Evolutionary conservation across 92 coral and sea anemone genomes (phyloP), one percentile per base, ranked within the genome.

Genomic region (Epizoanthus fatuus): DNA sequence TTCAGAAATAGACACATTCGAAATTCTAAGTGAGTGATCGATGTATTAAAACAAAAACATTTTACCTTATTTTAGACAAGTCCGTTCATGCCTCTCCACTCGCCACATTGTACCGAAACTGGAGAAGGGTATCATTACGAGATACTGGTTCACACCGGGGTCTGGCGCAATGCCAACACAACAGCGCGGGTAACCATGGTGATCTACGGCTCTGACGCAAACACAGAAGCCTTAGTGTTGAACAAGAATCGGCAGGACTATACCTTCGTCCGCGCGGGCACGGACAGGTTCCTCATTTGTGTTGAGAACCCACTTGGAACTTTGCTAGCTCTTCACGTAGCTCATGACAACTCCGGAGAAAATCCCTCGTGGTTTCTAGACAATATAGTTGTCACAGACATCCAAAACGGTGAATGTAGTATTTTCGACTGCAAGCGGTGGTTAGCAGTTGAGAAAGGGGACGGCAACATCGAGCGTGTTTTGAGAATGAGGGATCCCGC

Each of bases 351-450:
- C 60, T 5, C 65, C 0, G 93, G 93, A 16, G 58, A 52, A 0
- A 64, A 64, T 62, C 93, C 90, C 0, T 66, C 88, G 13, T 89
- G 93, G 93, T 89, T 89, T 47, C 75, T 89, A 6, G 86, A 80
- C 38, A 69, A 75, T 13, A 67, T 72, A 3, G 67, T 75, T 32
- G 74, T 90, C 11, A 55, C 53, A 54, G 89, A 88, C 74, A 62
- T 84, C 49, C 80, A 74, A 16, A 81, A 58, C 11, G 80, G 59
- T 3, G 84, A 73, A 14, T 63, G 49, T 2, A 80, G 87, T 84
- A 39, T 60, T 3, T 89, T 89, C 29, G 52, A 70, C 6, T 32
- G 74, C 12, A 84, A 77, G 62, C 40, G 92, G 35, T 89, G 92
- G 92, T 84, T 89, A 6, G 92, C 92, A 4, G 25, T 78, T 4